Conservation (phyloP, 2,113 vertebrate genomes). For the Lophochroa leadbeateri region DNA sequence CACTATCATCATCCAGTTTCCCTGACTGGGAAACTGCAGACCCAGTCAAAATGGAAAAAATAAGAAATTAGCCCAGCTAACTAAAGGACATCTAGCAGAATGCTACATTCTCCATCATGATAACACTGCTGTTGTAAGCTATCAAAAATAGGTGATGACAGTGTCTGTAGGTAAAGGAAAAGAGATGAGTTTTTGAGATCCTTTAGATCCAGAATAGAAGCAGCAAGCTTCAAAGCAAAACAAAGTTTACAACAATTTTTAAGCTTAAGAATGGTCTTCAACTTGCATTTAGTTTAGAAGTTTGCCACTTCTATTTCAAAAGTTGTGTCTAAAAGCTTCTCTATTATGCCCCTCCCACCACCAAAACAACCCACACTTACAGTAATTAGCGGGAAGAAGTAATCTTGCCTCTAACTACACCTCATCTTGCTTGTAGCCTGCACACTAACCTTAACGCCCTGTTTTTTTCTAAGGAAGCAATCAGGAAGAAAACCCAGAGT, state of each 20-base stretch:
- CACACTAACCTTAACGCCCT: not conserved
- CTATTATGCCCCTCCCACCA: not conserved
- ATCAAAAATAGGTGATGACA: rapidly evolving
- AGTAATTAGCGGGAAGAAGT: not conserved
- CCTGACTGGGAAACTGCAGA: not conserved
- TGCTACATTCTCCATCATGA: not conserved
- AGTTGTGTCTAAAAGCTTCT: not conserved
- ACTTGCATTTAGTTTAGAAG: not conserved
- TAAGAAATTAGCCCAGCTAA: not conserved
- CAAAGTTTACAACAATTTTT: not conserved
- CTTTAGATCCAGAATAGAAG: not conserved
- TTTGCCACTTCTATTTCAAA: not conserved
- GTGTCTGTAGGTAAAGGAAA: not conserved
- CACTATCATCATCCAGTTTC: not conserved
- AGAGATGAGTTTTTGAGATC: not conserved
- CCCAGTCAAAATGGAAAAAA: not conserved
- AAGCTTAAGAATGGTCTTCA: not conserved
- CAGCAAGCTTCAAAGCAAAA: not conserved
- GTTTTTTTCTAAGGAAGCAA: not conserved
- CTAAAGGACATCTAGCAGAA: not conserved
- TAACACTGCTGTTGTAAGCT: not conserved
- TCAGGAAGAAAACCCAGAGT: not conserved
- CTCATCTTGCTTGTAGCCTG: not conserved
- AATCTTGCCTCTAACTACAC: not conserved
- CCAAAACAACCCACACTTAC: not conserved